phyloP scores from a whole-genome alignment of 2,797 vertebrate species.

The Micropoecilia bifurca region DNA sequence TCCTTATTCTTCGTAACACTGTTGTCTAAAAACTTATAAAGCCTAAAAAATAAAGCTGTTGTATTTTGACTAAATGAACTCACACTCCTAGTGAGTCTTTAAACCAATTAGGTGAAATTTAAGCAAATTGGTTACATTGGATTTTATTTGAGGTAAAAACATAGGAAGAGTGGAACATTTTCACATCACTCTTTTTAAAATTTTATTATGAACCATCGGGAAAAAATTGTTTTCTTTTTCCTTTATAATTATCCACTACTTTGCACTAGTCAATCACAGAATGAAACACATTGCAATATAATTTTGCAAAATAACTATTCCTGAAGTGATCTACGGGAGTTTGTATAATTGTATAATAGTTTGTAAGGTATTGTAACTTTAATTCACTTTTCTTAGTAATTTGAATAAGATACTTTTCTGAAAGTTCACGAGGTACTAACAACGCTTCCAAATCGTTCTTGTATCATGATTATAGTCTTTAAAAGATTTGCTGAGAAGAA shows the following conservation, averaged over 20 bases:
- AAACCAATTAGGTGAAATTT: neutral
- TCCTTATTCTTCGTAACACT: neutral
- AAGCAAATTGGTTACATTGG: neutral
- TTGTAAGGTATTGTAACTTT: neutral
- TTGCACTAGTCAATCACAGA: neutral
- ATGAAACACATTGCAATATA: neutral
- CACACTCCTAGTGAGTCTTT: neutral
- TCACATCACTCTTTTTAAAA: neutral
- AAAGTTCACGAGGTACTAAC: neutral
- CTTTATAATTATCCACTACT: neutral
- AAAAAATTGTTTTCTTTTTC: neutral
- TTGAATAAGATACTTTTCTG: neutral
- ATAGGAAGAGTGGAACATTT: neutral
- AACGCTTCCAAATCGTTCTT: neutral
- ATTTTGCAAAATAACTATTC: neutral
- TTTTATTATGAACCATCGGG: neutral
- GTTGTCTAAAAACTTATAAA: neutral
- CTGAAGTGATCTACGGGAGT: neutral
- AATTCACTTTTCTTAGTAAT: neutral
- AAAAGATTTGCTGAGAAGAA: neutral
- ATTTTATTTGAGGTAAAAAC: neutral
- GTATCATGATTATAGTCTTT: slow-evolving; percentile 3
- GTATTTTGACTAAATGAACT: neutral
- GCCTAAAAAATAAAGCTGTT: neutral
- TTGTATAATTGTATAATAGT: too few species aligned